Conservation (phyloP, 2,888 invertebrate species). For the Andrena flavipes region DNA sequence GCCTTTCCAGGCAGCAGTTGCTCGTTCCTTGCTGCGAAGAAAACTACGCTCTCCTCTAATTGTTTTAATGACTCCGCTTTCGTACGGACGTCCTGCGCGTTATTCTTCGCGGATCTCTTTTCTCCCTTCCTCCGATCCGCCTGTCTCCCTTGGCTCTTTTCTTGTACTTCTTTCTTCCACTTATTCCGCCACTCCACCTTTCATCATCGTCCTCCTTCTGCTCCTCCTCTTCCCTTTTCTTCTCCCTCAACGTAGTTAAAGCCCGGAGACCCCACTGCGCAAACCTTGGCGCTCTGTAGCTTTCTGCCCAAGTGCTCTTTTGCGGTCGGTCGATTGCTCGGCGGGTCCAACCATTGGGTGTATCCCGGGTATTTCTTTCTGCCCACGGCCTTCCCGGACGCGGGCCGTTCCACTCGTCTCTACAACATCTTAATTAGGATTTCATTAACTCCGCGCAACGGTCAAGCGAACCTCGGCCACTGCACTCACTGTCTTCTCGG, state of each 20-base stretch:
- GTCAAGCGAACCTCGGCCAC: slow-evolving; percentile 17
- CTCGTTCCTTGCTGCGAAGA: slow-evolving; percentile 56
- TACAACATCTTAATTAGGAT: slow-evolving; percentile 72
- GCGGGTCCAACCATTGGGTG: slow-evolving; percentile 23
- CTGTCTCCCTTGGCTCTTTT: slow-evolving; percentile 11
- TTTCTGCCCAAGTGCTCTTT: slow-evolving; percentile 43
- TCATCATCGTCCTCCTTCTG: slow-evolving; percentile 36
- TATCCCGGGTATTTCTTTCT: slow-evolving; percentile 16
- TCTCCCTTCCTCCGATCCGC: slow-evolving; percentile 27
- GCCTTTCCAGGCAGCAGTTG: slow-evolving; percentile 31
- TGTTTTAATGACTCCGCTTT: slow-evolving; percentile 78
- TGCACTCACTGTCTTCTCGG: background rate
- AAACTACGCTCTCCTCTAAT: slow-evolving; percentile 74
- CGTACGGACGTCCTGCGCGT: slow-evolving; percentile 50
- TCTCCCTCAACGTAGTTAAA: slow-evolving; percentile 2
- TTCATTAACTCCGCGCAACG: slow-evolving; percentile 41
- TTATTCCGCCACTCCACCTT: background rate
- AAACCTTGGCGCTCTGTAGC: slow-evolving; percentile 29
- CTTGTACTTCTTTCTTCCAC: slow-evolving; percentile 16
- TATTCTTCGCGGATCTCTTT: slow-evolving; percentile 56
- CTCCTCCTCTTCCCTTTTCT: background rate
- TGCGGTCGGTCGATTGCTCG: slow-evolving; percentile 52
- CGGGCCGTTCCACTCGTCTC: slow-evolving; percentile 40
- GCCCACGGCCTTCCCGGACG: slow-evolving; percentile 6
- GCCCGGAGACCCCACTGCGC: slow-evolving; percentile 12